Percentiles rank a stretch among this genome's conserved stretches.
Conservation (phyloP, 2,113 vertebrate genomes). For the Odocoileus hemionus region DNA sequence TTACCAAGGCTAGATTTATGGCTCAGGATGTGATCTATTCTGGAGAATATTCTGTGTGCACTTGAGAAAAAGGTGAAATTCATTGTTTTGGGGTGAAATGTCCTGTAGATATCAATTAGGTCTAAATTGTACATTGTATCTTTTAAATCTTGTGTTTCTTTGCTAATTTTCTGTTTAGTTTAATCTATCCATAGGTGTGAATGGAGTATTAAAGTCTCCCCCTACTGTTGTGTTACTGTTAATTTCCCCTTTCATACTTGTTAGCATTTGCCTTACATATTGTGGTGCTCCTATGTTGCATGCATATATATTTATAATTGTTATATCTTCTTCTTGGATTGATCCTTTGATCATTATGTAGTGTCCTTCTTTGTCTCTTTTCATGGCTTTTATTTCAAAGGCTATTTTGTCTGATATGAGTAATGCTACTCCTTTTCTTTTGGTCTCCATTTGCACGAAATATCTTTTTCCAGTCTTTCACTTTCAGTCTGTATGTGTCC, state of each 20-base stretch:
- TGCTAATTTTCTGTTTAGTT: not conserved
- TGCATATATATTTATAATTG: not conserved
- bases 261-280: not conserved
- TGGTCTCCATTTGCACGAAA: accelerated
- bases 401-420: not conserved
- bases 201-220: not conserved
- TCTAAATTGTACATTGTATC: not conserved
- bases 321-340: not conserved
- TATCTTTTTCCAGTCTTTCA: not conserved
- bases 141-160: not conserved
- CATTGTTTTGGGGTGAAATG: not conserved
- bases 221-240: not conserved
- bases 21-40: not conserved
- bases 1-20: not conserved
- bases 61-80: not conserved
- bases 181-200: not conserved
- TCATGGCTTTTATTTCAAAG: not conserved
- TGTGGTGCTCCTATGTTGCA: not conserved
- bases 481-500: not conserved
- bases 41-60: not conserved
- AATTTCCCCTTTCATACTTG: not conserved
- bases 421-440: not conserved
- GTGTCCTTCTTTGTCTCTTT: not conserved
- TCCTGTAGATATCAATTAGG: not conserved
- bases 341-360: not conserved